phyloP scores from a whole-genome alignment of 1,140 invertebrate genomes.

The Camponotus pennsylvanicus region DNA sequence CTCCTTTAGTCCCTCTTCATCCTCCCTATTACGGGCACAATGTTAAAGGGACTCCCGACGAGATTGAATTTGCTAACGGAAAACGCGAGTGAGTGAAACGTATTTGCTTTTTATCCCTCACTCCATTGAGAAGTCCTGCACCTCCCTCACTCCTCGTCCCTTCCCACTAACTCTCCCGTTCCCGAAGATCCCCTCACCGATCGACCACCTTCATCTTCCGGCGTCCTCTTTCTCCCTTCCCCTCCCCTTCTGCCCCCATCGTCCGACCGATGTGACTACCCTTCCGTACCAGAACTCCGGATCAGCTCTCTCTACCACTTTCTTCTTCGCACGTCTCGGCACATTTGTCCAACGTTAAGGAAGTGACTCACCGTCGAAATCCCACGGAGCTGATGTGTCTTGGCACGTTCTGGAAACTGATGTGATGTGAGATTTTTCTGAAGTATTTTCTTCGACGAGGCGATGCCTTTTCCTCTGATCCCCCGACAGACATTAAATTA shows the following conservation, averaged over 20 bases:
- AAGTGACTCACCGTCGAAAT: conserved; percentile 79
- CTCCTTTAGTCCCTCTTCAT: conserved; percentile 80
- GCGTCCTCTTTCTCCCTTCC: not conserved
- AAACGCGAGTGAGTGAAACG: conserved; percentile 85
- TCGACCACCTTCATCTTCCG: conserved; percentile 59
- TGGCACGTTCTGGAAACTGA: conserved; percentile 69
- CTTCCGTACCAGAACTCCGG: conserved; percentile 58
- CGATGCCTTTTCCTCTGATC: conserved; percentile 14
- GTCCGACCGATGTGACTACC: conserved; percentile 51
- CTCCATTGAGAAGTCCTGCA: conserved; percentile 82
- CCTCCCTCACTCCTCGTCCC: conserved; percentile 57
- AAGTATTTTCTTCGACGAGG: conserved; percentile 30
- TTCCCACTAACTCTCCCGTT: conserved; percentile 41
- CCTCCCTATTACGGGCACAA: conserved; percentile 84
- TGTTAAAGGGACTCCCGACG: conserved; percentile 84
- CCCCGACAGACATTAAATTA: conserved; percentile 65
- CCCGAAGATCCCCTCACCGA: conserved; percentile 50
- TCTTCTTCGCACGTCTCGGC: conserved; percentile 73
- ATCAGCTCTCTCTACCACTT: conserved; percentile 49
- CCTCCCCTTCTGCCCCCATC: not conserved
- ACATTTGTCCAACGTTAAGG: conserved; percentile 79
- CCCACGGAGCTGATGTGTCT: conserved; percentile 74
- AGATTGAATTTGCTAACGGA: conserved; percentile 86
- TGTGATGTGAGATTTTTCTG: conserved; percentile 68
- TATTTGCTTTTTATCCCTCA: conserved; percentile 85